A percentile compares a stretch with the other conserved stretches of the same genome.
Evolutionary conservation across 2,888 invertebrate genomes (phyloP).

Genomic region (Phlogophora meticulosa): DNA sequence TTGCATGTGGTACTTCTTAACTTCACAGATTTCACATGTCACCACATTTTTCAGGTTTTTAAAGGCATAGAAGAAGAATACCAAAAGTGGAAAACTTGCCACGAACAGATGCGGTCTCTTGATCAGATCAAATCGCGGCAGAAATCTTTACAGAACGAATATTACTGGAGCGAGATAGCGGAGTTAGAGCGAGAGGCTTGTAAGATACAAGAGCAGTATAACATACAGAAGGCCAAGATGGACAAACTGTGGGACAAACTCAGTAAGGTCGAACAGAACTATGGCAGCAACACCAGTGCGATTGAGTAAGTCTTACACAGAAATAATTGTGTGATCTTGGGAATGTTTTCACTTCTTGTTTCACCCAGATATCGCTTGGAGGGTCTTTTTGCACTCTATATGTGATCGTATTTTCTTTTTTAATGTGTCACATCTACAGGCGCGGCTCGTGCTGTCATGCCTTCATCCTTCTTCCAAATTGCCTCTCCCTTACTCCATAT

Average conservation of each 20-base stretch:
- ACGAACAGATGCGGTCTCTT: slow-evolving; percentile 90
- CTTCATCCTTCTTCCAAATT: no score
- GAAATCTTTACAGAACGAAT: slow-evolving; percentile 89
- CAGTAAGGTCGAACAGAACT: slow-evolving; percentile 78
- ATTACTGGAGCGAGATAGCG: slow-evolving; percentile 88
- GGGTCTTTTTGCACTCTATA: no score
- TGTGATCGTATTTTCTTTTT: no score
- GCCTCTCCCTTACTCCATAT: no score
- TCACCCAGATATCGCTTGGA: no score
- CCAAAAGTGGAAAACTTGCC: slow-evolving; percentile 89
- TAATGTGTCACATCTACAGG: no score
- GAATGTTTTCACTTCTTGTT: not conserved
- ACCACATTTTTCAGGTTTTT: slow-evolving; percentile 74
- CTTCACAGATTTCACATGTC: not conserved
- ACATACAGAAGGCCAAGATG: slow-evolving; percentile 83
- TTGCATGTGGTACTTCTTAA: no score
- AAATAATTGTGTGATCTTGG: not conserved
- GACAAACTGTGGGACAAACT: slow-evolving; percentile 81
- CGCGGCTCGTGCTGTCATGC: no score
- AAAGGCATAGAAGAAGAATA: slow-evolving; percentile 85
- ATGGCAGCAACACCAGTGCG: slow-evolving; percentile 78
- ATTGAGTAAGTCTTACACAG: slow-evolving; percentile 82
- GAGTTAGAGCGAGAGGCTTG: slow-evolving; percentile 79
- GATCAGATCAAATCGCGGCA: slow-evolving; percentile 88
- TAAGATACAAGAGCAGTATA: slow-evolving; percentile 84